Base-by-base conservation (phyloP, 1,140 invertebrate genomes). In the Meloidogyne exigua region DNA sequence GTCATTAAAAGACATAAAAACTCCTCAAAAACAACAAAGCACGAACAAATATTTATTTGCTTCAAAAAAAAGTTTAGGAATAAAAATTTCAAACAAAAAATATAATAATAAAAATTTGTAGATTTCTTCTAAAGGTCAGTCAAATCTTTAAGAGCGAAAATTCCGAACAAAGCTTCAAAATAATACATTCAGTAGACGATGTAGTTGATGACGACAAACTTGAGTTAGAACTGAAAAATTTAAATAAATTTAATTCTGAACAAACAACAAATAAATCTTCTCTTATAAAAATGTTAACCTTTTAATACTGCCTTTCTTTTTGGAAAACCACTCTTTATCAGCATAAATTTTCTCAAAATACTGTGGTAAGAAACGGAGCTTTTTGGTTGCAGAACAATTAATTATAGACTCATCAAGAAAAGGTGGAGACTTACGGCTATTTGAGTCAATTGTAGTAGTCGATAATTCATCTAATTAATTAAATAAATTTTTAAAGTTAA, bases 281-380 rank as follows among this genome's bases (percentile, higher is more conserved):
- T 11, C 39, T 42, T 13, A 42, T 32, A 42, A 42, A 42, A 42
- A 12, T 42, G 12, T 9, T 9, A 44, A 44, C 42, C 42, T 57
- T 12, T 57, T 57, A 39, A 39, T 3, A 39, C 36, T 39, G 5
- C 21, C 21, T 4, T 57, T 57, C 49, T 57, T 57, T n/a, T n/a
- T 57, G 5, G 49, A 57, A n/a, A n/a, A n/a, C 49, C 49, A 57
- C 9, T 57, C 49, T n/a, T 57, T 57, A 57, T 57, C 49, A 57
- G 49, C 49, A 57, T 57, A 57, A 57, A 57, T 57, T n/a, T 57
- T 57, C 49, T 57, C 49, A n/a, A 57, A 57, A 10, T 57, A 57
- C 49, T 57, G 49, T 57, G 49, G 49, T n/a, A 57, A n/a, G 21
- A 57, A 57, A 57, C 49, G 49, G 21, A 57, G 49, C 49, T 57